Evolutionary conservation across 1,140 invertebrate species (phyloP).

Genomic region (Drosophila bifasciata): DNA sequence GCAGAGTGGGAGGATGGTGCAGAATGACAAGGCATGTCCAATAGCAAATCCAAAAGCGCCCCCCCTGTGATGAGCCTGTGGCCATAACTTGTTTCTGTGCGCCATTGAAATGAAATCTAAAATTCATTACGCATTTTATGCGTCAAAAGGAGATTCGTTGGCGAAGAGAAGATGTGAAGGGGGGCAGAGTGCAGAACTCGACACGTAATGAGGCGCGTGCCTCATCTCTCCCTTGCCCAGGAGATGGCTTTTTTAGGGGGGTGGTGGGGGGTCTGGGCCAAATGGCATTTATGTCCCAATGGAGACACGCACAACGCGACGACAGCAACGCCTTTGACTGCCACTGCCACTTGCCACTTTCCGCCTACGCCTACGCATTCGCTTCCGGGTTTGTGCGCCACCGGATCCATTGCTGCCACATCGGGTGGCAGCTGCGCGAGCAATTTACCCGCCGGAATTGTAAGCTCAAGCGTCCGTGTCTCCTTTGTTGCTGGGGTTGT

Average conservation of each 20-base stretch:
- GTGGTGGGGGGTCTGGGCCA: slow-evolving; percentile 22
- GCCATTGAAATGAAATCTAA: slow-evolving; percentile 73
- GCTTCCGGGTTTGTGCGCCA: neutral
- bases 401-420: neutral
- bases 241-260: neutral
- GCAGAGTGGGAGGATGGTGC: neutral
- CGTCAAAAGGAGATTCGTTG: slow-evolving; percentile 39
- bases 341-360: too few species aligned
- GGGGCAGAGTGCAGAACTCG: slow-evolving; percentile 10
- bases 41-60: slow-evolving; percentile 34
- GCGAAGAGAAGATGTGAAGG: neutral
- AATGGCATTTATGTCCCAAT: slow-evolving; percentile 79
- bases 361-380: neutral
- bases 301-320: slow-evolving; percentile 74
- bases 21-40: neutral
- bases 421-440: slow-evolving; percentile 12
- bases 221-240: slow-evolving; percentile 7
- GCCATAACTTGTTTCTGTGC: slow-evolving; percentile 56
- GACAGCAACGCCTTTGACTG: slow-evolving; percentile 65
- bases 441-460: slow-evolving; percentile 53
- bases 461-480: slow-evolving; percentile 54
- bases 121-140: slow-evolving; percentile 79
- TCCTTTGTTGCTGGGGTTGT: slow-evolving; percentile 54
- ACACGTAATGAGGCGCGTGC: slow-evolving; percentile 78
- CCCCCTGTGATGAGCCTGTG: slow-evolving; percentile 27